Conservation (phyloP, 64 coral and sea anemone species). For the Pachyseris speciosa region DNA sequence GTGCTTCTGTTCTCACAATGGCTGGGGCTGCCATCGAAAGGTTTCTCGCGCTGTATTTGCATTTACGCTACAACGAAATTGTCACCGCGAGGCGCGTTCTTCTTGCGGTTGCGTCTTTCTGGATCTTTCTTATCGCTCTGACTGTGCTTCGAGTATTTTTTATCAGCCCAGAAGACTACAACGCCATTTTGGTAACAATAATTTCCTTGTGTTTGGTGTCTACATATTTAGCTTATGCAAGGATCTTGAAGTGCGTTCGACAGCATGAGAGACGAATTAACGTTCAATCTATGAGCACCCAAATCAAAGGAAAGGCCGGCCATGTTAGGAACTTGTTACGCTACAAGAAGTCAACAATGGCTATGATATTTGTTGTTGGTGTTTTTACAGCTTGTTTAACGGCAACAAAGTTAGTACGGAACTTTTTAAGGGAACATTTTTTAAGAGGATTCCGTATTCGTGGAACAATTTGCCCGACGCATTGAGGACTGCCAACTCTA, state of each 20-base stretch:
- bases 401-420: too few relatives aligned
- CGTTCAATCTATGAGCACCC: neutral
- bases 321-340: neutral
- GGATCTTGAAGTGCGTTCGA: constrained; percentile 15
- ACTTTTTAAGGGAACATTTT: too few relatives aligned
- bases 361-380: constrained; percentile 14
- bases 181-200: neutral
- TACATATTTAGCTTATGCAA: neutral
- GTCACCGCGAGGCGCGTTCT: constrained; percentile 31
- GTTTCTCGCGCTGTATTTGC: constrained; percentile 44
- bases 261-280: neutral
- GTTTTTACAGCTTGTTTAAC: constrained; percentile 25
- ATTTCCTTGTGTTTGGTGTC: neutral
- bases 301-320: neutral
- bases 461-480: too few relatives aligned
- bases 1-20: constrained; percentile 38
- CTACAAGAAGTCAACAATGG: constrained; percentile 16
- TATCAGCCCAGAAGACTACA: neutral
- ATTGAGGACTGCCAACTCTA: too few relatives aligned
- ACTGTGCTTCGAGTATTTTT: constrained; percentile 3
- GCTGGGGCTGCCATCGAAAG: constrained; percentile 17
- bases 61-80: constrained; percentile 51
- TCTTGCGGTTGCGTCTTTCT: neutral
- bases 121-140: constrained; percentile 1
- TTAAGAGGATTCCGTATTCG: too few relatives aligned